These are phyloP conservation scores for Galerucella calmariensis DNA, from an alignment of 2,888 invertebrate species.

Conservation along the genomic window DNA sequence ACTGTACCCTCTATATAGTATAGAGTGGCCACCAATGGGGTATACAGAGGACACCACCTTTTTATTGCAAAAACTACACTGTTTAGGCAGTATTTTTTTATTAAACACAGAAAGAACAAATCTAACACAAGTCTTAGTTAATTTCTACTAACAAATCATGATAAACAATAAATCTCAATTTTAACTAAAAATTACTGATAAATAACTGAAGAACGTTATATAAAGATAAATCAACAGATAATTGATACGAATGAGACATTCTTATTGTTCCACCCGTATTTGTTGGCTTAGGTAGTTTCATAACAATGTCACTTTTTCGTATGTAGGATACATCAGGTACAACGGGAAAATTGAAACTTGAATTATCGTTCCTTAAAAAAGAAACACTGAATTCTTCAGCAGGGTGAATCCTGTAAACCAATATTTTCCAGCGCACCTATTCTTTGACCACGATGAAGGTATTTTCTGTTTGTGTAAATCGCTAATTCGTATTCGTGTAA, in stretches of 20 bases:
- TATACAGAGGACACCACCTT: neutral
- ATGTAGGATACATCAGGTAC: neutral
- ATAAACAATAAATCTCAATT: too few species aligned
- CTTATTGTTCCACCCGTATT: neutral
- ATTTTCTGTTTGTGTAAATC: too few species aligned
- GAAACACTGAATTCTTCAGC: neutral
- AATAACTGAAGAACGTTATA: too few species aligned
- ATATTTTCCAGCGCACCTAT: too few species aligned
- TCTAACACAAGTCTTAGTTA: neutral
- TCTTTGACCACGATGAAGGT: too few species aligned
- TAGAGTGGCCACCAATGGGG: neutral
- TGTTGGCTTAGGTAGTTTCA: neutral
- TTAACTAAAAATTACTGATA: too few species aligned
- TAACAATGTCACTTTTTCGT: neutral
- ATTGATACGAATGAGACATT: neutral
- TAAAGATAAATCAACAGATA: neutral
- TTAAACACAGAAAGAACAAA: neutral
- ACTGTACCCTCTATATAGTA: neutral
- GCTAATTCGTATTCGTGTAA: too few species aligned
- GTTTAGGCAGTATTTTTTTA: neutral
- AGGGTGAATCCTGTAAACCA: too few species aligned
- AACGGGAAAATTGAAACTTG: neutral
- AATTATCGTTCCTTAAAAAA: neutral
- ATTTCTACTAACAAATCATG: neutral
- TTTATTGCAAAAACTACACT: neutral